Conservation (phyloP, 2,113 vertebrate genomes). For the Eretmochelys imbricata region DNA sequence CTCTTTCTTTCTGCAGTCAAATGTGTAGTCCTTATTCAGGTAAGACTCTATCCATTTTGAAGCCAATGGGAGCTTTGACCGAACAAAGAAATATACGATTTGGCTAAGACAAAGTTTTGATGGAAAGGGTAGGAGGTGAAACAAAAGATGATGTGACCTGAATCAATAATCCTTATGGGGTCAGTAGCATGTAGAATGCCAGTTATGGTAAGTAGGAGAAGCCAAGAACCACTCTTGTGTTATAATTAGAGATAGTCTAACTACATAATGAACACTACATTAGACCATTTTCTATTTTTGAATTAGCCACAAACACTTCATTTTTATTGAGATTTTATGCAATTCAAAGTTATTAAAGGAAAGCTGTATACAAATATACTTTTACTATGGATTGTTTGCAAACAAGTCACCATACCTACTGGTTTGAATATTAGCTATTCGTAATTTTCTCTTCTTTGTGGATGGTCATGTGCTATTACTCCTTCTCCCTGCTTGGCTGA, state of each 20-base stretch:
- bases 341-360: background rate
- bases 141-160: background rate
- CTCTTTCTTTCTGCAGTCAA: background rate
- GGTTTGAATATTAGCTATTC: background rate
- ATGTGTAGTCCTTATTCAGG: background rate
- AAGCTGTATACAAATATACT: background rate
- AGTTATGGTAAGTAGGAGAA: background rate
- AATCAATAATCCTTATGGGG: background rate
- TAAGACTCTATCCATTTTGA: background rate
- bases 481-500: background rate
- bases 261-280: background rate
- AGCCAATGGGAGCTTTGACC: background rate
- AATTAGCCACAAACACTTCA: background rate
- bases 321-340: background rate
- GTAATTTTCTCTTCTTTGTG: background rate
- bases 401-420: background rate
- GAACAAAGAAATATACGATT: background rate
- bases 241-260: background rate
- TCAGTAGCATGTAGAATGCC: background rate
- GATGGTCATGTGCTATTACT: background rate
- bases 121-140: background rate
- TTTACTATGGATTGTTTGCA: background rate
- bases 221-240: background rate
- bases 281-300: background rate
- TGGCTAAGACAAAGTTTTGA: background rate